A percentile compares a stretch with the other conserved stretches of the same genome.
Evolutionary conservation across 2,113 vertebrate species (phyloP).

Genomic region (Hemicordylus capensis): DNA sequence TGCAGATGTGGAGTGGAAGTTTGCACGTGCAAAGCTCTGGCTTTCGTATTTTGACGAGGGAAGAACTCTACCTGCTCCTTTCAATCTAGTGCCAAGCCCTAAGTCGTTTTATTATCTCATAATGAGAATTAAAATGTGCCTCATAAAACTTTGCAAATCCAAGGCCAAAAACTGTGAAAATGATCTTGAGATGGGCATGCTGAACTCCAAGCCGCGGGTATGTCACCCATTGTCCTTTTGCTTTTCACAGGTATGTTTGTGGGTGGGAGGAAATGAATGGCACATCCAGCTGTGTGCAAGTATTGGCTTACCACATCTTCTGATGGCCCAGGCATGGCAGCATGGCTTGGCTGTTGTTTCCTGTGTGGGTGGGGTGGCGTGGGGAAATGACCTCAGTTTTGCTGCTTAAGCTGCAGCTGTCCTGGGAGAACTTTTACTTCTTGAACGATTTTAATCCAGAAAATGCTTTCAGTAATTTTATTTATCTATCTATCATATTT

Average conservation of each 20-base stretch:
- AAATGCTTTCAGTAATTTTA: too few species aligned
- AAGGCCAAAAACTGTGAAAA: conserved; percentile 88
- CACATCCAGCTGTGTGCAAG: background rate
- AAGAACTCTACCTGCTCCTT: conserved; percentile 93
- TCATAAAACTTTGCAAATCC: conserved; percentile 91
- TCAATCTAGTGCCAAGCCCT: conserved; percentile 96
- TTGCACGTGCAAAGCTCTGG: conserved; percentile 96
- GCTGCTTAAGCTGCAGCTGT: too few species aligned
- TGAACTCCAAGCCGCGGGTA: conserved; percentile 90
- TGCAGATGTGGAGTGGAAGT: conserved; percentile 97
- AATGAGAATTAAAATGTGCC: conserved; percentile 90
- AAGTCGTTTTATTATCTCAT: conserved; percentile 98
- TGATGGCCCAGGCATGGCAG: too few species aligned
- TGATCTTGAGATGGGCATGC: conserved; percentile 95
- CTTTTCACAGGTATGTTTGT: background rate
- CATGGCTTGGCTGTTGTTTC: too few species aligned
- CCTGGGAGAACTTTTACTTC: too few species aligned
- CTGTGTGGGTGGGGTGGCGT: too few species aligned
- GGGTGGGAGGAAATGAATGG: background rate
- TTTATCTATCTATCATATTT: too few species aligned
- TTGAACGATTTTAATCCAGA: too few species aligned
- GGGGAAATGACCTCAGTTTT: too few species aligned
- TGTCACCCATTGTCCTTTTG: conserved; percentile 32
- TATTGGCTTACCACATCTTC: background rate
- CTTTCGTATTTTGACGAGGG: conserved; percentile 98